Base-by-base conservation (phyloP, 2,888 invertebrate genomes). In the Caenorhabditis sp. region DNA sequence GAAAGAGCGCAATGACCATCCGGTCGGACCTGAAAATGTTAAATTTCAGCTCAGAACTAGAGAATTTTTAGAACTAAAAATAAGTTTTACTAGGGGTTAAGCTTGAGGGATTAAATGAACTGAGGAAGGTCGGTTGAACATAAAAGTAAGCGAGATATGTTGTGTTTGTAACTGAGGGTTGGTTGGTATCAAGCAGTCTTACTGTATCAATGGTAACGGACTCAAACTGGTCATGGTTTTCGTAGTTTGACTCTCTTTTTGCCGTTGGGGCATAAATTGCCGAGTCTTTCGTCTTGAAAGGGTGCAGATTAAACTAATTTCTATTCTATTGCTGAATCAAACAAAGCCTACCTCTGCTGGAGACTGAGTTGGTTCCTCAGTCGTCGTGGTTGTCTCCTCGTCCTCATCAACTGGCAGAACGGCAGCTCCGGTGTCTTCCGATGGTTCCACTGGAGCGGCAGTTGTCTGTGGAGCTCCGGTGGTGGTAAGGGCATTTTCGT, bases 1-100 rank as follows among this genome's bases (percentile, higher is more conserved):
- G 89, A 83, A 51, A 89, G 70, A 8, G 92, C 87, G 55, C 90
- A 90, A 9, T 84, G 56, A 44, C 87, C 88, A 20, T 85, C 85
- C 20, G 85, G 83, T 44, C 80, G 58, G 11, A 60, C 68, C 83
- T 85, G 76, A 65, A 85, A 81, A n/a, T n/a, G n/a, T n/a, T n/a
- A n/a, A n/a, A n/a, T n/a, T n/a, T n/a, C n/a, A n/a, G n/a, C n/a
- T 53, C 9, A 4, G 11, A n/a, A 40, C 13, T 13, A 13, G 6
- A 47, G 1, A 1, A 9, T 18, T 47, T 47, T 3, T 55, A 28
- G 68, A 47, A 65, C 32, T 35, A 44, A 28, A 53, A 9, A 61
- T 44, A 8, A 44, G 55, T 28, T 55, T 32, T 4, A 32, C n/a
- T n/a, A n/a, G n/a, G 55, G 55, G 20, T 53, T 50, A 18, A n/a